These are phyloP conservation scores for Leucophenga varia DNA, from an alignment of 1,140 invertebrate species.

Conservation along the genomic window DNA sequence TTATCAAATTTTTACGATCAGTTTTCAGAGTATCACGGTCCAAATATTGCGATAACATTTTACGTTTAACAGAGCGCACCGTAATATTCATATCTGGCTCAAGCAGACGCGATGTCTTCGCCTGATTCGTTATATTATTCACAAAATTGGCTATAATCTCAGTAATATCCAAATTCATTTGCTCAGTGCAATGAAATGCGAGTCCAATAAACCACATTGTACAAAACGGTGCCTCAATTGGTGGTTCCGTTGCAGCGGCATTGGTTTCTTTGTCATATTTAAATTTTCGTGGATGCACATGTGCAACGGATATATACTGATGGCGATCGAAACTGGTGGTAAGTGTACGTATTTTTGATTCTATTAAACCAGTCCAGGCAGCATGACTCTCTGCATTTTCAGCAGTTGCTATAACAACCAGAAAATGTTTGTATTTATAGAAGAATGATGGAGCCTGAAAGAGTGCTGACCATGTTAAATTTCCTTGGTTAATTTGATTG, in stretches of 20 bases:
- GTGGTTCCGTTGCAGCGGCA: constrained; percentile 34
- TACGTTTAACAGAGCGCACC: constrained; percentile 71
- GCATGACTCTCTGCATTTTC: constrained; percentile 91
- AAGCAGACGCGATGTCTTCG: too few relatives aligned
- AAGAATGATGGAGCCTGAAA: constrained; percentile 92
- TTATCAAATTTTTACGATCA: constrained; percentile 71
- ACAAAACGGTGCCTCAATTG: constrained; percentile 57
- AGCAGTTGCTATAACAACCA: constrained; percentile 79
- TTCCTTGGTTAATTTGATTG: constrained; percentile 84
- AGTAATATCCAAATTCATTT: constrained; percentile 89
- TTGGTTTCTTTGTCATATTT: constrained; percentile 42
- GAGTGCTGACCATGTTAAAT: constrained; percentile 83
- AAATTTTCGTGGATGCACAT: constrained; percentile 90
- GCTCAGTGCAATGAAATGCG: constrained; percentile 82
- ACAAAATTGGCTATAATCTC: constrained; percentile 86
- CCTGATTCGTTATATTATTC: constrained; percentile 76
- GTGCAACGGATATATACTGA: constrained; percentile 85
- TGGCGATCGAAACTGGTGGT: constrained; percentile 92
- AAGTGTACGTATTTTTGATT: constrained; percentile 93
- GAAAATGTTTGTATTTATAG: constrained; percentile 94
- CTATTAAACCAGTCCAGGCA: constrained; percentile 95
- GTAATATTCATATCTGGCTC: constrained; percentile 92
- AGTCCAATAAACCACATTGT: constrained; percentile 98
- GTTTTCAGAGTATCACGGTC: constrained; percentile 69
- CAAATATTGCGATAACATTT: constrained; percentile 75